Percentiles rank a stretch among this genome's conserved stretches.
phyloP scores from a whole-genome alignment of 1,140 invertebrate genomes.

The Saccostrea cuccullata region DNA sequence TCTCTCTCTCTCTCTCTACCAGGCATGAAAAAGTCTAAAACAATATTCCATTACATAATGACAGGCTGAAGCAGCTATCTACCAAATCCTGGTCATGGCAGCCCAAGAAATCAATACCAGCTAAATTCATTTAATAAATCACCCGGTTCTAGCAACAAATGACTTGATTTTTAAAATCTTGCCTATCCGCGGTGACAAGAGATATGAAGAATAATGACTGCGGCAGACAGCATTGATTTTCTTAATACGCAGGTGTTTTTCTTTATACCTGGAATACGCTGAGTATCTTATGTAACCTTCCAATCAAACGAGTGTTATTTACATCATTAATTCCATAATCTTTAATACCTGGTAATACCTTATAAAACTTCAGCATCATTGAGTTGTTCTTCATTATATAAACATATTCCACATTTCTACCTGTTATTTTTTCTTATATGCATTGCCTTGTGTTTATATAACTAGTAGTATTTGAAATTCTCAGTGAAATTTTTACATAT shows the following conservation, averaged over 20 bases:
- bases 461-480: no score
- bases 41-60: constrained; percentile 32
- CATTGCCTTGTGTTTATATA: no score
- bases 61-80: not conserved
- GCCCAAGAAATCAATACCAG: not conserved
- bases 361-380: no score
- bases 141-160: constrained; percentile 27
- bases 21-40: constrained; percentile 6
- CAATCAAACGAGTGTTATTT: no score
- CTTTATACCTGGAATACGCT: not conserved
- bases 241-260: constrained; percentile 5
- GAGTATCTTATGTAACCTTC: not conserved
- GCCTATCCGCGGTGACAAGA: constrained; percentile 21
- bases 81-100: not conserved
- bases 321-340: no score
- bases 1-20: not conserved
- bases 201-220: not conserved
- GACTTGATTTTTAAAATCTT: constrained; percentile 27
- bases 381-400: no score
- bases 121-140: constrained; percentile 37
- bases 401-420: no score
- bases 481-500: no score
- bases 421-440: no score
- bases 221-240: constrained; percentile 20
- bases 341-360: no score